Evolutionary conservation across 2,797 vertebrate species (phyloP), one percentile per base, ranked within the genome.

Genomic region (Rhincodon typus): DNA sequence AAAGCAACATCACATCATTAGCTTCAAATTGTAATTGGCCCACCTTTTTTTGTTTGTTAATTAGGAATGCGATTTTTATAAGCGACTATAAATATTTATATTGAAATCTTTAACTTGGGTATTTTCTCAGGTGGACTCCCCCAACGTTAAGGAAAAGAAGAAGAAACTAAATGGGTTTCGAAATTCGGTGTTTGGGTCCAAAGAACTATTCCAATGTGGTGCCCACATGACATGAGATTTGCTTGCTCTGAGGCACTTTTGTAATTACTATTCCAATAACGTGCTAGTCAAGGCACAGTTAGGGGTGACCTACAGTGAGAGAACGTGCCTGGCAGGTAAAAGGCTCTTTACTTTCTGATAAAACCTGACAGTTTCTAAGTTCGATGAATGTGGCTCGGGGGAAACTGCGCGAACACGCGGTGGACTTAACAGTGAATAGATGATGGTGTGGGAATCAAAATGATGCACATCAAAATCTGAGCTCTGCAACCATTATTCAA

Each of bases 251-350:
- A 95, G 19, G 70, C 94, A 74, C 6, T 50, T 95, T 77, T 74
- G 67, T 30, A 50, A 74, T 95, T 95, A 95, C 72, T 77, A 91
- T 96, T 96, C 95, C 72, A 88, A 93, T 79, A 96, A 84, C 90
- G 96, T 96, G 66, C 72, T 62, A 50, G 15, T 0, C 57, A 94
- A 96, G 95, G 77, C 96, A 88, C 96, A 50, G 96, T 38, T 86
- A 95, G 96, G 96, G 96, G 96, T 95, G 96, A 96, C 96, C 96
- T 69, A 72, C 96, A 96, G 66, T 95, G 67, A 86, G 50, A 46
- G 95, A 95, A 72, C 70, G 96, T 91, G 96, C 95, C 77, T 50
- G 30, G 66, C 96, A 86, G 69, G 82, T 82, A 77, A 34, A 72
- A 95, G 38, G 50, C 25, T 79, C 95, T 66, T 72, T 12, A 72